Percentiles rank a stretch among this genome's conserved stretches.
Evolutionary conservation across 2,113 vertebrate genomes (phyloP).

Genomic region (Heterochromis multidens): DNA sequence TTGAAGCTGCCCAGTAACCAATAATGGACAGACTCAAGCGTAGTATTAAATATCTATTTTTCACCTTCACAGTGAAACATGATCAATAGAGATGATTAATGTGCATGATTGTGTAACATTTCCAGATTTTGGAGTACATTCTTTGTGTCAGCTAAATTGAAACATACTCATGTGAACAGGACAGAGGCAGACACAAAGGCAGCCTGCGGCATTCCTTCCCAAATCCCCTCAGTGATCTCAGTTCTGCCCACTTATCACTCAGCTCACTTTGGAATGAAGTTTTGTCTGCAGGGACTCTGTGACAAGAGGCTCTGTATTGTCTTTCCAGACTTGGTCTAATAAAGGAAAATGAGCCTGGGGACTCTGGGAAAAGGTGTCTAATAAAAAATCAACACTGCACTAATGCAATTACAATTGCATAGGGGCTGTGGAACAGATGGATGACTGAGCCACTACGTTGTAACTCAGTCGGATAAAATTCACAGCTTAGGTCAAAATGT

Average conservation of each 20-base stretch:
- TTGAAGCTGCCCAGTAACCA: neutral
- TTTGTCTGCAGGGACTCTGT: conserved; percentile 24
- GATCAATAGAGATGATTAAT: neutral
- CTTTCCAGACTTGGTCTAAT: conserved; percentile 48
- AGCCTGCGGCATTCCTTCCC: neutral
- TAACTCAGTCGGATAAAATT: conserved; percentile 18
- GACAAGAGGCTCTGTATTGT: conserved; percentile 33
- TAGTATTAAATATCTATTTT: neutral
- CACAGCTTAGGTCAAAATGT: neutral
- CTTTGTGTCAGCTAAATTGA: neutral
- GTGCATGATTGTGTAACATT: neutral
- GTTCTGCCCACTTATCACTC: conserved; percentile 22
- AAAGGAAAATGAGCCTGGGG: conserved; percentile 63
- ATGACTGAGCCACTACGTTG: conserved; percentile 10
- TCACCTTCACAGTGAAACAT: neutral
- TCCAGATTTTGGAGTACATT: neutral
- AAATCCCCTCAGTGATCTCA: conserved; percentile 4
- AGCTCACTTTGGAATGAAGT: conserved; percentile 30
- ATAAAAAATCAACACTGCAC: conserved; percentile 60
- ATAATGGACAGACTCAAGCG: neutral
- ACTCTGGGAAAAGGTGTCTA: conserved; percentile 55
- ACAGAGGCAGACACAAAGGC: neutral
- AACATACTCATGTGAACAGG: neutral
- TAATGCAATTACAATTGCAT: conserved; percentile 59
- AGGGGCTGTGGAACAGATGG: conserved; percentile 22